Percentiles rank a stretch among this genome's conserved stretches.
These are phyloP conservation scores for Ectropis crepuscularia DNA, from an alignment of 2,888 invertebrate genomes.

Conservation along the genomic window DNA sequence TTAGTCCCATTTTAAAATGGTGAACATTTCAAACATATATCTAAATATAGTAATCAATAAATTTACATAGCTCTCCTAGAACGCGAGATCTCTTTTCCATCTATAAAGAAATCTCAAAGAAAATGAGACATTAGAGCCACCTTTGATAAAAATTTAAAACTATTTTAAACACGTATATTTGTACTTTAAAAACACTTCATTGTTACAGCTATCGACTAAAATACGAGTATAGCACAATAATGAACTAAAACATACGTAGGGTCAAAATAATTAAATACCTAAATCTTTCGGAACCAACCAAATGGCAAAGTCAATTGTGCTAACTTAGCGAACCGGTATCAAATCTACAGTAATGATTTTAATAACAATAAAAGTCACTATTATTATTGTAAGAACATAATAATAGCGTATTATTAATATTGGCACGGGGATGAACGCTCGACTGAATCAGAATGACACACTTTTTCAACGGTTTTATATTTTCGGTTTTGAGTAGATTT, in stretches of 20 bases:
- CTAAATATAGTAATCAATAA: too few species aligned
- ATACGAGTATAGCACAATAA: conserved; percentile 61
- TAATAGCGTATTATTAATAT: conserved; percentile 65
- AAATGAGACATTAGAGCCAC: too few species aligned
- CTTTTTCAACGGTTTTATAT: conserved; percentile 66
- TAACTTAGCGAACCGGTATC: conserved; percentile 61
- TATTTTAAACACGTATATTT: too few species aligned
- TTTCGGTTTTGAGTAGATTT: conserved; percentile 52
- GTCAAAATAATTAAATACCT: conserved; percentile 78
- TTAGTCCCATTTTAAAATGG: too few species aligned
- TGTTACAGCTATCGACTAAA: background rate
- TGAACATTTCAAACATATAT: too few species aligned
- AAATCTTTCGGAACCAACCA: conserved; percentile 76
- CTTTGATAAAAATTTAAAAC: too few species aligned
- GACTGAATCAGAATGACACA: conserved; percentile 75
- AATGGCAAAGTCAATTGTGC: conserved; percentile 83
- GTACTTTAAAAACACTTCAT: too few species aligned
- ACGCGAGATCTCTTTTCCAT: too few species aligned
- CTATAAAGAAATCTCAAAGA: too few species aligned
- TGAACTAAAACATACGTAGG: conserved; percentile 67
- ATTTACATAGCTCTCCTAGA: too few species aligned
- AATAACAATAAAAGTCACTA: conserved; percentile 72
- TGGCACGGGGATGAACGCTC: conserved; percentile 79
- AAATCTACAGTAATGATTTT: conserved; percentile 68
- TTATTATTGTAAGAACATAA: conserved; percentile 73